Evolutionary conservation across 2,113 vertebrate genomes (phyloP).

Genomic region (Peromyscus polionotus): DNA sequence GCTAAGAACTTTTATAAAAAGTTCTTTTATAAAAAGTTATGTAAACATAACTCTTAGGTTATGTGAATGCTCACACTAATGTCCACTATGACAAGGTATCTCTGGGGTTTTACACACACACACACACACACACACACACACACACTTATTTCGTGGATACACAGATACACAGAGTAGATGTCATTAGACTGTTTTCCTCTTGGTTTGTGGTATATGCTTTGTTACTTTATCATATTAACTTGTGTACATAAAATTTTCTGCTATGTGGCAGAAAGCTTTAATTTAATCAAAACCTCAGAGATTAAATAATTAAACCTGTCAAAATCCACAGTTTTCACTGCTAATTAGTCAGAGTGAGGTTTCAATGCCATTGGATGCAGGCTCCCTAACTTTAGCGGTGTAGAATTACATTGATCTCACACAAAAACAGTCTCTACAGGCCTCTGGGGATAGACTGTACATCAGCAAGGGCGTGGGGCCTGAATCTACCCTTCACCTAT

Average conservation of each 20-base stretch:
- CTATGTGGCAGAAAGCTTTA: constrained; percentile 83
- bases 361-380: constrained; percentile 87
- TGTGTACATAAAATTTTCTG: constrained; percentile 58
- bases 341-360: constrained; percentile 90
- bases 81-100: background rate
- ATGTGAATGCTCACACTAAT: constrained; percentile 54
- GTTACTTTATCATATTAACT: constrained; percentile 59
- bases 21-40: constrained; percentile 78
- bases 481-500: constrained; percentile 87
- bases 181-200: background rate
- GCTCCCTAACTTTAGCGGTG: constrained; percentile 90
- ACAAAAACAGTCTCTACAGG: constrained; percentile 83
- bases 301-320: constrained; percentile 89
- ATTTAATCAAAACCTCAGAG: constrained; percentile 88
- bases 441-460: constrained; percentile 87
- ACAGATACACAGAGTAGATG: background rate
- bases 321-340: constrained; percentile 85
- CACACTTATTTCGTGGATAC: constrained; percentile 23
- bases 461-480: constrained; percentile 84
- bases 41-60: constrained; percentile 73
- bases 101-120: background rate
- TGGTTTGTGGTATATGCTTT: constrained; percentile 41
- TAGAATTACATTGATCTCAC: constrained; percentile 90
- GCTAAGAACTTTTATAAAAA: constrained; percentile 76
- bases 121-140: background rate